A percentile compares a stretch with the other conserved stretches of the same genome.
Conservation (phyloP, 2,113 vertebrate genomes). For the Panthera uncia region DNA sequence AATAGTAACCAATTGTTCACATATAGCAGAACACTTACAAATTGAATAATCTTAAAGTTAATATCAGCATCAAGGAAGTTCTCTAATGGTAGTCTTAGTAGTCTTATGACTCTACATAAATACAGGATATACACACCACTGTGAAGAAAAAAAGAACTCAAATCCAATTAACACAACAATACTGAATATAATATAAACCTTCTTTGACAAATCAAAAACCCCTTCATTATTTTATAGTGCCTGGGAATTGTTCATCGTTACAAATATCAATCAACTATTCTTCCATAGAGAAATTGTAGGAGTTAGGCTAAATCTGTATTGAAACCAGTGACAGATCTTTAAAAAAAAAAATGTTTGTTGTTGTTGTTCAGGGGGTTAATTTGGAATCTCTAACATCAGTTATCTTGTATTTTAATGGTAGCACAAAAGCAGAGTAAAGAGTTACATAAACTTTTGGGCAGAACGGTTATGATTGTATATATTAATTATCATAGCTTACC, state of each 20-base stretch:
- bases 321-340: background rate
- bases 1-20: background rate
- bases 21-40: background rate
- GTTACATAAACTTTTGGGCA: background rate
- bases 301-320: background rate
- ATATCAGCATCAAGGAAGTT: background rate
- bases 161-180: background rate
- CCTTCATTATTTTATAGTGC: background rate
- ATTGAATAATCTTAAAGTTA: background rate
- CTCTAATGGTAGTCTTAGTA: background rate
- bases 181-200: background rate
- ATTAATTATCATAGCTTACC: conserved; percentile 29
- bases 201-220: conserved; percentile 11
- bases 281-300: background rate
- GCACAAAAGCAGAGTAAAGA: background rate
- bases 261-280: background rate
- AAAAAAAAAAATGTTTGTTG: background rate
- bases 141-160: background rate
- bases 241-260: background rate
- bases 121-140: background rate
- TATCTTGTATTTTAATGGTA: background rate
- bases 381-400: conserved; percentile 1
- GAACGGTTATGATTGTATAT: background rate
- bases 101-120: background rate
- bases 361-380: background rate